Conservation (phyloP, 2,888 invertebrate species). For the Cephus rjabovi region DNA sequence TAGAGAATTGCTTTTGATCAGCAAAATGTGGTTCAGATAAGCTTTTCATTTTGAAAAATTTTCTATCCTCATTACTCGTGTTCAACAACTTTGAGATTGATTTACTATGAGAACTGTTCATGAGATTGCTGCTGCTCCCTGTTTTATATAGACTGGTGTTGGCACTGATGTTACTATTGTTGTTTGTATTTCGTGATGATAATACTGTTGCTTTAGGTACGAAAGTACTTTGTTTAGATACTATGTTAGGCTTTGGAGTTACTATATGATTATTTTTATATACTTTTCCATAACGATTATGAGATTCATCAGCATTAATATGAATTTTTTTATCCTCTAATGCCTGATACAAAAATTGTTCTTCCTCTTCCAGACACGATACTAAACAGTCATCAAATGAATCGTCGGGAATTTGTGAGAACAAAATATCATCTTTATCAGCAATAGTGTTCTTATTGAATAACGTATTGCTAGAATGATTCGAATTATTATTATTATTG, state of each 20-base stretch:
- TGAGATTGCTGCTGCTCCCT: not conserved
- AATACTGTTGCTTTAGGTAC: not conserved
- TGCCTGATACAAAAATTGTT: conserved; percentile 13
- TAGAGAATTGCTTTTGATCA: conserved; percentile 12
- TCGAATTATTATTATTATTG: not conserved
- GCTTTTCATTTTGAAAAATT: conserved; percentile 53
- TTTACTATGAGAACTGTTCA: not conserved
- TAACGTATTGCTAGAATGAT: not conserved
- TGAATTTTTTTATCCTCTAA: conserved; percentile 1
- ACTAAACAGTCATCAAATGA: conserved; percentile 53
- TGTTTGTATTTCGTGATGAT: not conserved
- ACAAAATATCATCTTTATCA: conserved; percentile 15
- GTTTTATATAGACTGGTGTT: not conserved
- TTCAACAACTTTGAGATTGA: not conserved
- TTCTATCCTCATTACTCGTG: conserved; percentile 28
- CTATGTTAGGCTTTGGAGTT: not conserved
- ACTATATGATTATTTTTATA: conserved; percentile 6
- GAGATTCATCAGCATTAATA: conserved; percentile 4
- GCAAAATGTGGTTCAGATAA: conserved; percentile 43
- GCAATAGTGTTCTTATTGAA: conserved; percentile 5
- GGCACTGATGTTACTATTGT: not conserved
- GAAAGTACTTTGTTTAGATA: not conserved
- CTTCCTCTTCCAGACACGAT: conserved; percentile 37
- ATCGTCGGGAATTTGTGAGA: conserved; percentile 43
- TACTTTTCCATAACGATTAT: conserved; percentile 24